Evolutionary conservation across 2,888 invertebrate genomes (phyloP).

Genomic region (Gortyna flavago): DNA sequence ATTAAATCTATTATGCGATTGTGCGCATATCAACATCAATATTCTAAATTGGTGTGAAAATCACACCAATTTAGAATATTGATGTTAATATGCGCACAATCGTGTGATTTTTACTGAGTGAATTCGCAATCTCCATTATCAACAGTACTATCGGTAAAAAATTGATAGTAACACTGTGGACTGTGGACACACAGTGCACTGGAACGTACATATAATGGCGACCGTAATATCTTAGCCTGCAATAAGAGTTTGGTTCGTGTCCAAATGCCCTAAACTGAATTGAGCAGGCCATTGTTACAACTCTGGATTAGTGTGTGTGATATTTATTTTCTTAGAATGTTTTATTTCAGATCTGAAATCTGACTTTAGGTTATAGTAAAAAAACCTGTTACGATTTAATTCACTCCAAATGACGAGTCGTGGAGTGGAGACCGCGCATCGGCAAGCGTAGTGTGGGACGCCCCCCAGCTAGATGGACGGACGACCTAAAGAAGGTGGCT

Average conservation of each 20-base stretch:
- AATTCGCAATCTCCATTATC: no score
- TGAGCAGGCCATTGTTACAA: constrained; percentile 35
- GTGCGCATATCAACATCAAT: not conserved
- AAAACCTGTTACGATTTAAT: not conserved
- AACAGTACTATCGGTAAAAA: not conserved
- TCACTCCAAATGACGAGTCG: not conserved
- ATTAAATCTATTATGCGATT: not conserved
- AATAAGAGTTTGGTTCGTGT: constrained; percentile 61
- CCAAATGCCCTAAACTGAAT: constrained; percentile 61
- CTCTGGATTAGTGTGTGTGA: constrained; percentile 34
- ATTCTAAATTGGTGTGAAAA: not conserved
- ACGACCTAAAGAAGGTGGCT: no score
- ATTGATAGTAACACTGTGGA: constrained; percentile 12
- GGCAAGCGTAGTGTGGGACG: not conserved
- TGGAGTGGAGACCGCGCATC: no score
- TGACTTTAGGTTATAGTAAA: not conserved
- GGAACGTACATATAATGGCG: constrained; percentile 28
- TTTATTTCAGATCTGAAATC: constrained; percentile 15
- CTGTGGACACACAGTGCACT: no score
- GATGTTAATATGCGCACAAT: no score
- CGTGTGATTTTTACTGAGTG: not conserved
- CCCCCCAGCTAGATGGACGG: no score
- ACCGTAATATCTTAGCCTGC: constrained; percentile 46
- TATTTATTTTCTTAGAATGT: constrained; percentile 31
- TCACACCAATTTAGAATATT: no score